Base-by-base conservation (phyloP, 2,888 invertebrate genomes). In the Osmoderma eremita region DNA sequence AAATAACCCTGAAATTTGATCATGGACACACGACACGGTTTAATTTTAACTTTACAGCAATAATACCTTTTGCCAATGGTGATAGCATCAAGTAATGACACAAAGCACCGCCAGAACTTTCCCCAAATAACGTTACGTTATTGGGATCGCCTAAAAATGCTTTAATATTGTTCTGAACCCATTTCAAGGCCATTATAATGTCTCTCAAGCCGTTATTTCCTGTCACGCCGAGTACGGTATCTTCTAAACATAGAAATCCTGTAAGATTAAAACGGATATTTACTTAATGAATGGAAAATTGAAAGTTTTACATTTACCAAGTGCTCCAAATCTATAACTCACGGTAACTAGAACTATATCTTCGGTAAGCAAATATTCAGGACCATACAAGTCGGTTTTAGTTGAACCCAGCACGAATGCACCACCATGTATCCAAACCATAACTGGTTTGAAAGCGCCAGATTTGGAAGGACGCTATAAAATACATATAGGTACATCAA, bases 161-260 rank as follows among this genome's bases (percentile, higher is more conserved):
- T 10, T 76, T 69, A 15, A 85, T 84, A 71, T 86, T 86, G 1
- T 76, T 76, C 69, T 84, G 82, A 0, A 86, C 79, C 86, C 86
- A 86, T 70, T 82, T 82, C 48, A 86, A 71, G 0, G 85, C 86
- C 74, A 85, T 70, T 0, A 84, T 79, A 77, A 84, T 83, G 74
- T 86, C 86, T 76, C 86, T 86, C 0, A 86, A 77, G 1, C 84
- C 86, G 0, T 85, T 84, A 75, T 86, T 86, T 1, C 86, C 86
- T 0, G 86, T 84, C 53, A 86, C 80, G 54, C 81, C 81, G 6
- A 85, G 74, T 1, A 81, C 76, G 5, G 80, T 74, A 69, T 86
- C 85, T 61, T 82, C 78, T 0, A 86, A 75, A 36, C 81, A 81
- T 30, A 86, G 77, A 67, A 86, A 86, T 15, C 85, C 85, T 85